Conservation (phyloP, 2,797 vertebrate genomes). For the Thripadectes ignobilis region DNA sequence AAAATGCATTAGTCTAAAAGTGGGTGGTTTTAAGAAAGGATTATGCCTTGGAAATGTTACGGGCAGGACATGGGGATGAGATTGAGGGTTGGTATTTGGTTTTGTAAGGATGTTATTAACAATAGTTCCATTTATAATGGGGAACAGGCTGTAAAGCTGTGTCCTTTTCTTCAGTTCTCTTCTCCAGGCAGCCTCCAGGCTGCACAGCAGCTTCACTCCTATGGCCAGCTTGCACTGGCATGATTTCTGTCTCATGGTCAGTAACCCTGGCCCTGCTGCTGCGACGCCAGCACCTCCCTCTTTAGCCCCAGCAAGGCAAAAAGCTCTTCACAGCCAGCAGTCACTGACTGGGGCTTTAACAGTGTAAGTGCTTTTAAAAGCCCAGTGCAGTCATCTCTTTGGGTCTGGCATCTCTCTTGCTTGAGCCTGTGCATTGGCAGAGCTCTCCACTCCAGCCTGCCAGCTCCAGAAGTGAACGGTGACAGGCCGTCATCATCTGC, state of each 20-base stretch:
- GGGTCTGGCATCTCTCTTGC: constrained; percentile 6
- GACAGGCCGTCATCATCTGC: neutral
- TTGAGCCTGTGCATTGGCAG: neutral
- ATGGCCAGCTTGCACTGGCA: neutral
- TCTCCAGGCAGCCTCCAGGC: neutral
- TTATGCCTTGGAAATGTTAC: neutral
- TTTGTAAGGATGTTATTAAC: neutral
- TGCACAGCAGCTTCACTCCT: neutral
- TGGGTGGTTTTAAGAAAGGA: neutral
- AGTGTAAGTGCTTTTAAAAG: neutral
- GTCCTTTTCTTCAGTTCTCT: neutral
- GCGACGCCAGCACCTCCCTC: neutral
- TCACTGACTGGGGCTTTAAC: neutral
- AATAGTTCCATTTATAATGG: neutral
- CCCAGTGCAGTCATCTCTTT: neutral
- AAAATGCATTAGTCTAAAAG: neutral
- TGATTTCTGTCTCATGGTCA: neutral
- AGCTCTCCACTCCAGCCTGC: neutral
- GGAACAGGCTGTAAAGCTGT: neutral
- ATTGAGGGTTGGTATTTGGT: neutral
- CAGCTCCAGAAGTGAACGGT: constrained; percentile 1
- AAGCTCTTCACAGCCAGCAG: neutral
- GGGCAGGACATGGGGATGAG: neutral
- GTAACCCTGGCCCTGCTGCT: neutral
- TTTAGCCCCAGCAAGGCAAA: neutral